These are phyloP conservation scores for Athrips mouffetella DNA, from an alignment of 2,888 invertebrate genomes.

Conservation along the genomic window DNA sequence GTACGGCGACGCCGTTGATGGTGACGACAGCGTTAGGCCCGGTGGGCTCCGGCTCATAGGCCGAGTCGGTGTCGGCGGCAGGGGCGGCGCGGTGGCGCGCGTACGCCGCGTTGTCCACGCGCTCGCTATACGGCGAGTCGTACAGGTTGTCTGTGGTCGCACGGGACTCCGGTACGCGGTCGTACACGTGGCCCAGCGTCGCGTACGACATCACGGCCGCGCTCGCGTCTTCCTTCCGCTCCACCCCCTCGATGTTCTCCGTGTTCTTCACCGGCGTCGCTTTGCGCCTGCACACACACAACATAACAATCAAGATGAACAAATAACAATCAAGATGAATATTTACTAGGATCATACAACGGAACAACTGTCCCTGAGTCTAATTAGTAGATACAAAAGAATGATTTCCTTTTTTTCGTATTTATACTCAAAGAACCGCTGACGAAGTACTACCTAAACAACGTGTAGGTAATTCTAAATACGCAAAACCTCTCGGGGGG, in stretches of 20 bases:
- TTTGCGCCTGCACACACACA: slow-evolving; percentile 89
- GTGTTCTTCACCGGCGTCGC: slow-evolving; percentile 92
- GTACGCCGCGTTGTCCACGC: slow-evolving; percentile 66
- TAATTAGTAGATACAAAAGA: no score
- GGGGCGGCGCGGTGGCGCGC: no score
- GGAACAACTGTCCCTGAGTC: no score
- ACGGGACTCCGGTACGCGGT: no score
- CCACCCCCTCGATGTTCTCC: slow-evolving; percentile 91
- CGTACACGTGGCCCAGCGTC: slow-evolving; percentile 82
- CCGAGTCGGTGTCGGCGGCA: slow-evolving; percentile 68
- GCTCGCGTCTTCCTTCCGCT: slow-evolving; percentile 90
- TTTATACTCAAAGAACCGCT: no score
- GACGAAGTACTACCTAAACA: no score
- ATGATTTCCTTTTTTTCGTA: no score
- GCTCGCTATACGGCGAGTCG: slow-evolving; percentile 86
- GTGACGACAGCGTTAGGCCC: slow-evolving; percentile 82
- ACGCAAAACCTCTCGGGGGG: no score
- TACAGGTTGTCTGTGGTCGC: slow-evolving; percentile 86
- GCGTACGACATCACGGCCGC: slow-evolving; percentile 94
- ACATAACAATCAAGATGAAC: no score
- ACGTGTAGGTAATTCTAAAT: no score
- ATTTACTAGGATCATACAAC: no score
- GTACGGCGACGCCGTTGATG: slow-evolving; percentile 92
- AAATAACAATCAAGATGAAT: no score
- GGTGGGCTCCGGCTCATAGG: slow-evolving; percentile 84